Evolutionary conservation across 2,888 invertebrate genomes (phyloP), one percentile per base, ranked within the genome.

Genomic region (Eurytoma adleriae): DNA sequence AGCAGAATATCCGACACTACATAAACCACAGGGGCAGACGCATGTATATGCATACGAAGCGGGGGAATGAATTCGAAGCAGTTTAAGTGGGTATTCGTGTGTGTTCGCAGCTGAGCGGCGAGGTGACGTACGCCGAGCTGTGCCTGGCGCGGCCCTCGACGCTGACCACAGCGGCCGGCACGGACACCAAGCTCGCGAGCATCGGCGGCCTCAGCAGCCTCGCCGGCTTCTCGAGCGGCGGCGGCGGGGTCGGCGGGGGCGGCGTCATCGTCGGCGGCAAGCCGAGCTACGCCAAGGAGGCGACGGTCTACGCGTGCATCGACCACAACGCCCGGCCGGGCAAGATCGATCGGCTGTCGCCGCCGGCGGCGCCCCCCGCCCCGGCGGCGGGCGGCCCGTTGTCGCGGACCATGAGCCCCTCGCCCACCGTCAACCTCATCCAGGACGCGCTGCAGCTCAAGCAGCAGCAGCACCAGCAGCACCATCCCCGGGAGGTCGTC

Each of bases 231-330:
- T 89, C 87, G 91, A 86, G 92, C 87, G 89, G 92, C 91, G 86
- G 87, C 10, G 87, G 88, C 83, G 24, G 24, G 24, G 24, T 1
- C 40, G 89, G 86, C 91, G 86, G 92, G 91, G 90, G 91, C 87
- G 89, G 92, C 91, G 88, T 67, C 56, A 54, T 79, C 84, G 89
- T 87, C 91, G 86, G 92, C 91, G 90, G 91, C 87, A 73, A 69
- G 89, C 92, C 91, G 87, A 90, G 92, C 91, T 86, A 92, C 91
- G 90, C 93, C 83, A 94, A 94, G 85, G 95, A 95, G 87, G 93
- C 95, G 73, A 94, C 94, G 86, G 94, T 95, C 88, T 95, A 95
- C 90, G 95, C 95, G 81, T 94, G 95, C 91, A 95, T 95, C 90
- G 95, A 95, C 85, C 95, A 95, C 88, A 93, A 92, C 85, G 93